Base-by-base conservation (phyloP, 2,797 vertebrate species). In the Helostoma temminkii region DNA sequence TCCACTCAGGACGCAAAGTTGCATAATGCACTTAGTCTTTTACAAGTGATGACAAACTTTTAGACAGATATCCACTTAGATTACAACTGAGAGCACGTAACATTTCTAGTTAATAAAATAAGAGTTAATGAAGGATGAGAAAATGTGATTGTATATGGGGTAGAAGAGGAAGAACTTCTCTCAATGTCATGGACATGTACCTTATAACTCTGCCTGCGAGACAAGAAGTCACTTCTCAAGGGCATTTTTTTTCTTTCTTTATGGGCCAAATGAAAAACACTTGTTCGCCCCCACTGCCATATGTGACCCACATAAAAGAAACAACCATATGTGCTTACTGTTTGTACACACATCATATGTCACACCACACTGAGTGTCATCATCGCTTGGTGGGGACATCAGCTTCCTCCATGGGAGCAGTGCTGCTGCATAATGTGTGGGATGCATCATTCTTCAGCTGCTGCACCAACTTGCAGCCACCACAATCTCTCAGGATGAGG, bases 301-400 rank as follows among this genome's bases (percentile, higher is more conserved):
- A 52, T 76, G 74, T 74, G 86, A 86, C 89, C 86, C 87, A 84
- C 82, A 90, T 91, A 70, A 57, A 65, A 67, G 73, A 67, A 81
- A 70, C 71, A 71, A 36, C 39, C 7, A 11, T 62, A 36, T 85
- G 80, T 79, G 78, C 83, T 85, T 66, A 69, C 80, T 76, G 81
- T 83, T 85, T 76, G 76, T 86, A 86, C 80, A 86, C 86, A 82
- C 76, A 78, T 89, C 89, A 83, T 91, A 86, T 84, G 87, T 90
- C 87, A 89, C 74, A 11, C 30, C 34, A 52, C 74, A 53, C 76
- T 66, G 66, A 61, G 79, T 79, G 89, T 85, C 86, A 87, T 87
- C 82, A 81, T 67, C 8, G 66, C 70, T 15, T 62, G 59, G 81
- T 42, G 56, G 64, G 73, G 79, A 86, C 85, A 83, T 90, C 81